Percentiles rank a stretch among this genome's conserved stretches.
Conservation (phyloP, 2,888 invertebrate species). For the Panorpa germanica region DNA sequence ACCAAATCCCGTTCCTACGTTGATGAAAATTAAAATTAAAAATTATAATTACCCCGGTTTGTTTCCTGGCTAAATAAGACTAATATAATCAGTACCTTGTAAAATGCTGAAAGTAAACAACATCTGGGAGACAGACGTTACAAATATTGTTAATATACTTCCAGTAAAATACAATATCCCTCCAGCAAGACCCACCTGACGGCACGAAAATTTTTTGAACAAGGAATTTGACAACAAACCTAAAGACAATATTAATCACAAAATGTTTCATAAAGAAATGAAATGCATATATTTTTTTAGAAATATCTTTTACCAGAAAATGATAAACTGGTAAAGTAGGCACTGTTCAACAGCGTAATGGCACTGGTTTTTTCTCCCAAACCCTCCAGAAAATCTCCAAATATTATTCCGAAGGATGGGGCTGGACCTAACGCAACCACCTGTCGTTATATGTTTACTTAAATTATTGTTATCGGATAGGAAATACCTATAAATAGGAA, state of each 20-base stretch:
- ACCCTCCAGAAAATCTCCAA: conserved; percentile 44
- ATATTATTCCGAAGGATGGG: conserved; percentile 50
- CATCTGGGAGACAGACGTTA: conserved; percentile 37
- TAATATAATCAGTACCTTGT: conserved; percentile 25
- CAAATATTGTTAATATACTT: conserved; percentile 40
- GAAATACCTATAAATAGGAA: too few relatives aligned
- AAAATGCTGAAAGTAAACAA: conserved; percentile 42
- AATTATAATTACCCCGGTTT: too few relatives aligned
- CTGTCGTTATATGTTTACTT: too few relatives aligned
- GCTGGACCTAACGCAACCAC: conserved; percentile 48
- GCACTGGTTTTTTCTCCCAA: conserved; percentile 49
- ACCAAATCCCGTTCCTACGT: conserved; percentile 47
- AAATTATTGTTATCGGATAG: too few relatives aligned
- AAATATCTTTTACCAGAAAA: conserved; percentile 39
- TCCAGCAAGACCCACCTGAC: conserved; percentile 45
- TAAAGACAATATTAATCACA: too few relatives aligned
- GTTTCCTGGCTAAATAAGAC: too few relatives aligned
- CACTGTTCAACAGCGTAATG: conserved; percentile 46
- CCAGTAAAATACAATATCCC: conserved; percentile 41
- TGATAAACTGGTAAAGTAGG: conserved; percentile 43
- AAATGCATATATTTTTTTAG: too few relatives aligned
- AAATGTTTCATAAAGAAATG: too few relatives aligned
- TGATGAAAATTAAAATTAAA: conserved; percentile 4
- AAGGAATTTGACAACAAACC: conserved; percentile 49
- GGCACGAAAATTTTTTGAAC: conserved; percentile 41